Conservation (phyloP, 2,888 invertebrate species). For the Nineta flava region DNA sequence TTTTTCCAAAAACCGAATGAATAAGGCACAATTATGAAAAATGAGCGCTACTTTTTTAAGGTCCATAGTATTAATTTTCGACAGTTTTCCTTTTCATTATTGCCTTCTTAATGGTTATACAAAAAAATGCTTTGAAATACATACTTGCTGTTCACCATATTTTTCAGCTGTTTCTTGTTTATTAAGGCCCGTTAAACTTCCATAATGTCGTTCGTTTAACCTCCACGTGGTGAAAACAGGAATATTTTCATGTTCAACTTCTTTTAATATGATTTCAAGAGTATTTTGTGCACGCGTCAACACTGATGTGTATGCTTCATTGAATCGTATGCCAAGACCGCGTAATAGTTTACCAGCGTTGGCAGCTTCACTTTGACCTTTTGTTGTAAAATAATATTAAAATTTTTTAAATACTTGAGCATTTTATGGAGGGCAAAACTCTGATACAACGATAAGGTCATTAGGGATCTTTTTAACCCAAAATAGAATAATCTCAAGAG, state of each 20-base stretch:
- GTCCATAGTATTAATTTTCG: too few relatives aligned
- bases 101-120: too few relatives aligned
- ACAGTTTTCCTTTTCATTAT: too few relatives aligned
- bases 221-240: conserved; percentile 42
- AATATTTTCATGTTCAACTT: conserved; percentile 37
- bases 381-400: not conserved
- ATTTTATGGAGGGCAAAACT: too few relatives aligned
- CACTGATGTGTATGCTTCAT: conserved; percentile 46
- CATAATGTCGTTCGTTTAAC: conserved; percentile 48
- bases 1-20: too few relatives aligned
- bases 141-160: conserved; percentile 42
- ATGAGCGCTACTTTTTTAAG: too few relatives aligned
- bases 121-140: too few relatives aligned
- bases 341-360: conserved; percentile 44
- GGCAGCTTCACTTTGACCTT: conserved; percentile 39
- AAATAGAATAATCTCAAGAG: too few relatives aligned
- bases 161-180: conserved; percentile 50
- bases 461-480: too few relatives aligned
- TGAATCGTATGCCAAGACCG: conserved; percentile 37
- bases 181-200: conserved; percentile 46
- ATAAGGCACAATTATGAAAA: too few relatives aligned
- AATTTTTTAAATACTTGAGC: too few relatives aligned
- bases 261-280: conserved; percentile 36
- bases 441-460: too few relatives aligned
- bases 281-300: conserved; percentile 44